Conservation (phyloP, 1,140 invertebrate genomes). For the Pseudomyrmex pallidus region DNA sequence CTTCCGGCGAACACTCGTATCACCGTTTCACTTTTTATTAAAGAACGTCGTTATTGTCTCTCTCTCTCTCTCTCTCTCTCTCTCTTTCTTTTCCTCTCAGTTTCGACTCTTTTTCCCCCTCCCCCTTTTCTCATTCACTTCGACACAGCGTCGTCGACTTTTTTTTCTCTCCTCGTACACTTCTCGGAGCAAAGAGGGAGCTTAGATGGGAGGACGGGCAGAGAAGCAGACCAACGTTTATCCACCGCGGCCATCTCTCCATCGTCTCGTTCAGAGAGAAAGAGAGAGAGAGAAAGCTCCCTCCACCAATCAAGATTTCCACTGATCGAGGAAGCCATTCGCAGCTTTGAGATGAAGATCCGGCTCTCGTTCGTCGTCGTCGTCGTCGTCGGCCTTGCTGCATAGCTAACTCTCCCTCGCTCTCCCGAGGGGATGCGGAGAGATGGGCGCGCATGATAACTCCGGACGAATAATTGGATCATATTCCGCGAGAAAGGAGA, state of each 20-base stretch:
- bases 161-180: conserved; percentile 22
- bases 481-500: conserved; percentile 39
- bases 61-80: not conserved
- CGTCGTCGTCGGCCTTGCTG: conserved; percentile 33
- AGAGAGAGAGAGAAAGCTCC: not conserved
- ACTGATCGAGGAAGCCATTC: conserved; percentile 40
- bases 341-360: conserved; percentile 47
- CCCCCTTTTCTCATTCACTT: conserved; percentile 5
- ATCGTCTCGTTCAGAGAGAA: not conserved
- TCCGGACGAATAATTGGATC: conserved; percentile 53
- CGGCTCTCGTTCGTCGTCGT: not conserved
- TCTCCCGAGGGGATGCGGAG: conserved; percentile 18
- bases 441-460: conserved; percentile 49
- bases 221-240: conserved; percentile 27
- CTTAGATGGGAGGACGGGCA: not conserved
- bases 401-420: conserved; percentile 37
- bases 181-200: not conserved
- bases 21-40: conserved; percentile 53
- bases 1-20: conserved; percentile 16
- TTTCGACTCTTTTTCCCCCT: not conserved
- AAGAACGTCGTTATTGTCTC: conserved; percentile 55
- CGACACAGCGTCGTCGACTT: conserved; percentile 28
- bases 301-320: conserved; percentile 28
- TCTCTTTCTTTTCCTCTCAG: not conserved
- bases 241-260: conserved; percentile 24